Evolutionary conservation across 2,888 invertebrate species (phyloP).

Genomic region (Callyntrura guangdongensis): DNA sequence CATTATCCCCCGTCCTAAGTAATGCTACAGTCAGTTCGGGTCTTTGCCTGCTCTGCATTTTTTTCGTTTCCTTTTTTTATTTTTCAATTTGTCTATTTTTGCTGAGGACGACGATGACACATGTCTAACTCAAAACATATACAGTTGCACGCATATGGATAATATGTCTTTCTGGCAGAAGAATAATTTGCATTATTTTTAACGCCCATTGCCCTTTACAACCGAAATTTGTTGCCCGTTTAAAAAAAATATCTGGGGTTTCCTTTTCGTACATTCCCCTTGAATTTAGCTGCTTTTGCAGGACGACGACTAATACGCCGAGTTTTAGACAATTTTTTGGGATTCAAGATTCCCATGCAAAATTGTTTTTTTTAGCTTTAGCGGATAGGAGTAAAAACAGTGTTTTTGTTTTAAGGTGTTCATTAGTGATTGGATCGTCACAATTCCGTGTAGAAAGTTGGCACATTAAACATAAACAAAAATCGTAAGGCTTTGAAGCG

Average conservation of each 20-base stretch:
- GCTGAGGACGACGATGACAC: neutral
- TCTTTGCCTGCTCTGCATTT: neutral
- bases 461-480: neutral
- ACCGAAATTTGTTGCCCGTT: conserved; percentile 5
- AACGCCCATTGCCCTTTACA: conserved; percentile 34
- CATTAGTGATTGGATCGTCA: neutral
- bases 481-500: too few species aligned
- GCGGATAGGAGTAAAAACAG: neutral
- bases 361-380: neutral
- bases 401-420: too few species aligned
- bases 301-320: too few species aligned
- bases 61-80: neutral
- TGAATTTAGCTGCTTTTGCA: too few species aligned
- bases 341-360: neutral
- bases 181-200: conserved; percentile 31
- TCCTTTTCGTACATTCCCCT: too few species aligned
- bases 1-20: neutral
- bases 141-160: neutral
- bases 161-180: neutral
- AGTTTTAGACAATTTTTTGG: too few species aligned
- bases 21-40: neutral
- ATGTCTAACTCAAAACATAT: neutral
- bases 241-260: neutral
- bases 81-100: conserved; percentile 37
- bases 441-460: neutral